Conservation (phyloP, 2,797 vertebrate species). For the Rhabdophis nuchalis region DNA sequence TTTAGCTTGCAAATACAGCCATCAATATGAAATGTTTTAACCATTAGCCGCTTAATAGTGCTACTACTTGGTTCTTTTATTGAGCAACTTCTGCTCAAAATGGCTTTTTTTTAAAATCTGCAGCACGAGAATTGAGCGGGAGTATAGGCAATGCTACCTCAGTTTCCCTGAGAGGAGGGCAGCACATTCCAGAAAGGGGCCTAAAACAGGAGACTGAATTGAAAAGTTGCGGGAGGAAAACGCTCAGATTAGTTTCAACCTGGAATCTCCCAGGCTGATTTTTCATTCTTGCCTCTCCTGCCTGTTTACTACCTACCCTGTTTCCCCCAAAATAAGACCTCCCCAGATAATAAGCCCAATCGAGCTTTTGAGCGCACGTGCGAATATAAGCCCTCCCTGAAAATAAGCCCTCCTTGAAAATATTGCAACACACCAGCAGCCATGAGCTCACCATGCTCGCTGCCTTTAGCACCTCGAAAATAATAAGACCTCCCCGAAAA, state of each 20-base stretch:
- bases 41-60: neutral
- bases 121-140: neutral
- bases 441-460: no score
- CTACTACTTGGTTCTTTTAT: neutral
- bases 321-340: no score
- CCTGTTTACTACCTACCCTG: neutral
- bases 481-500: no score
- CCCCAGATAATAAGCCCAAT: no score
- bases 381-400: no score
- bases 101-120: neutral
- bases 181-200: neutral
- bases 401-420: no score
- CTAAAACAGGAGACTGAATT: neutral
- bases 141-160: neutral
- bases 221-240: neutral
- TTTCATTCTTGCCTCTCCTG: neutral
- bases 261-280: neutral
- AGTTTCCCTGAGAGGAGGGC: neutral
- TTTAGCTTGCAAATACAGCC: neutral
- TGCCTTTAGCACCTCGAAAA: no score
- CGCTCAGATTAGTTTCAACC: neutral
- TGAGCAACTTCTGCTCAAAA: neutral
- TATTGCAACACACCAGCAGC: no score
- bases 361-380: no score
- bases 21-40: conserved; percentile 2